Base-by-base conservation (phyloP, 2,888 invertebrate species). In the Drosophila mimetica region DNA sequence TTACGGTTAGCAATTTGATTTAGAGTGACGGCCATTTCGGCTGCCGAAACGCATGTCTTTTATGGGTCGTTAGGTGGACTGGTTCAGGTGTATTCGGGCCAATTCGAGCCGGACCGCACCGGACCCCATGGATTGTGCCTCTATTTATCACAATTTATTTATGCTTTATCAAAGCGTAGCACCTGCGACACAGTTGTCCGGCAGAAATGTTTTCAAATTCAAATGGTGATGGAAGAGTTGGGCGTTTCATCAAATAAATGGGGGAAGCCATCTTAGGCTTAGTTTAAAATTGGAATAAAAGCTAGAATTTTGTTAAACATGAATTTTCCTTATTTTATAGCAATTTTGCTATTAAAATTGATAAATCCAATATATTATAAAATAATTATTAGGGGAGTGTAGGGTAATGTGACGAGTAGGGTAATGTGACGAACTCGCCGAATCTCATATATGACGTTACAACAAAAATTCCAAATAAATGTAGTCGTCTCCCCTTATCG, bases 111-210 rank as follows among this genome's bases (percentile, higher is more conserved):
- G 59, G 42, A 48, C 59, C 7, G 20, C 22, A 58, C 41, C 39
- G n/a, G 22, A 55, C 25, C 25, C 37, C 46, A 9, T 52, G 46
- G 47, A 32, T 36, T 42, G 18, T 28, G 51, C 59, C 76, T 70
- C 86, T 71, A 86, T 80, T 83, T 83, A 81, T 86, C 84, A 86
- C 75, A 71, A 72, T 69, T 72, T 72, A 74, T 66, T 75, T 71
- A 86, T 71, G 74, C 75, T 67, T 71, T 77, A 81, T 80, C 81
- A 72, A 84, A 69, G 59, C 54, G 71, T 70, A 65, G 47, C 87
- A 82, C 75, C 81, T 84, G 87, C 69, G 65, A 50, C 74, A 22
- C 69, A 48, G 32, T 64, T 32, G 57, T 37, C 66, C 18, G 28
- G 32, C 39, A 28, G 22, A 58, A 70, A 47, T 47, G 30, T 47